Evolutionary conservation across 2,888 invertebrate genomes (phyloP).

Genomic region (Cremastobaeus sp.): DNA sequence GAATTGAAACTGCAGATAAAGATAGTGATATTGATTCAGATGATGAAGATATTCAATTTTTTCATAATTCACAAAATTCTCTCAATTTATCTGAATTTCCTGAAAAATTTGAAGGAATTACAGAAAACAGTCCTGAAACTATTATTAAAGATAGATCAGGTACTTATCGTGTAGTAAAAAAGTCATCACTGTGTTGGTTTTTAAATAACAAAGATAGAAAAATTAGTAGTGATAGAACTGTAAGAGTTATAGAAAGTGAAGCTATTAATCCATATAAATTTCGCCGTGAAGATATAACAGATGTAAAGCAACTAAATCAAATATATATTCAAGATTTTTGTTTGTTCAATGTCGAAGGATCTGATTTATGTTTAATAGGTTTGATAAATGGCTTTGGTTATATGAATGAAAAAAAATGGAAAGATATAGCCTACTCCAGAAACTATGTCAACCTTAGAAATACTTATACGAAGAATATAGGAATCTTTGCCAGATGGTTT

Average conservation of each 20-base stretch:
- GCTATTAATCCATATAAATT: not conserved
- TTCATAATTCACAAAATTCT: not conserved
- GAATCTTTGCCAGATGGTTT: not conserved
- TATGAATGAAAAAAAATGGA: slow-evolving; percentile 3
- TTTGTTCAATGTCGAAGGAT: not conserved
- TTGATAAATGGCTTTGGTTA: slow-evolving; percentile 1
- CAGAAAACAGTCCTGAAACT: slow-evolving; percentile 1
- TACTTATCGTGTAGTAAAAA: not conserved
- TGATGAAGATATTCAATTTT: not conserved
- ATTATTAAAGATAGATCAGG: slow-evolving; percentile 6
- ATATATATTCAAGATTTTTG: slow-evolving; percentile 6
- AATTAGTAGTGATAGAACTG: slow-evolving; percentile 1
- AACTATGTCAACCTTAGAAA: slow-evolving; percentile 1
- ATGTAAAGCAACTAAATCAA: not conserved
- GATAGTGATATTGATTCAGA: slow-evolving; percentile 6
- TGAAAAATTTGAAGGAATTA: slow-evolving; percentile 8
- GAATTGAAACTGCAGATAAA: not conserved
- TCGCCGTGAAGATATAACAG: slow-evolving; percentile 2
- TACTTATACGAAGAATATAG: not conserved
- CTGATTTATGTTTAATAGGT: not conserved
- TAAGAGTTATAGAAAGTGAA: slow-evolving; percentile 2
- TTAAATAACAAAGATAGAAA: not conserved
- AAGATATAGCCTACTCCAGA: not conserved
- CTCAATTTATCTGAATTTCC: slow-evolving; percentile 2
- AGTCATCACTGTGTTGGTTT: slow-evolving; percentile 1